These are phyloP conservation scores for Amazona vittata DNA, from an alignment of 2,113 vertebrate species.

Conservation along the genomic window DNA sequence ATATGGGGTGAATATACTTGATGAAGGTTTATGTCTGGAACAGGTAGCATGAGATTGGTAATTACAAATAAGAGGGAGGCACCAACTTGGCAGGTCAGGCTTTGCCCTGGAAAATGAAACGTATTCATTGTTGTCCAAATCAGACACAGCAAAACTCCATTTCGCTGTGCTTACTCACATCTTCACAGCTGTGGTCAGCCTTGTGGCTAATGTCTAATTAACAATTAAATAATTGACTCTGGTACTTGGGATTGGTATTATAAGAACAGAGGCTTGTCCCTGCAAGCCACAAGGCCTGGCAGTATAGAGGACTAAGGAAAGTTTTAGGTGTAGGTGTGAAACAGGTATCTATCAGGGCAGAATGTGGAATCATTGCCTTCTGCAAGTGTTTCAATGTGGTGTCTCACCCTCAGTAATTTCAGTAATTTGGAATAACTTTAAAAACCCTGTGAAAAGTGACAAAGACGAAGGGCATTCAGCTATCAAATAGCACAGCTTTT, in stretches of 20 bases:
- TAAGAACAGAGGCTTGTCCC: fast-evolving
- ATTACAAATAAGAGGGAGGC: background rate
- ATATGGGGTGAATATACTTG: background rate
- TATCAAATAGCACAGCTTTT: background rate
- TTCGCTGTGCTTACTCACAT: background rate
- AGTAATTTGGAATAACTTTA: background rate
- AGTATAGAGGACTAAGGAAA: background rate
- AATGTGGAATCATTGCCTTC: background rate
- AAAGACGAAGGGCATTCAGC: background rate
- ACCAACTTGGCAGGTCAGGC: background rate
- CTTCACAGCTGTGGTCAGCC: background rate
- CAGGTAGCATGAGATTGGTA: background rate
- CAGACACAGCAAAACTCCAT: background rate
- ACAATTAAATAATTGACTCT: background rate
- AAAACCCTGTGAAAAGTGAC: background rate
- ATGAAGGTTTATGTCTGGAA: background rate
- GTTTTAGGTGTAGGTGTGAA: background rate
- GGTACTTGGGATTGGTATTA: background rate
- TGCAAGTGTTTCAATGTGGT: background rate
- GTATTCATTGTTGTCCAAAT: background rate
- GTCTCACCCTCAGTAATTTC: background rate
- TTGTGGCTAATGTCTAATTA: background rate
- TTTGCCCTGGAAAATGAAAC: background rate
- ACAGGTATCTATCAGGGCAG: constrained; percentile 3
- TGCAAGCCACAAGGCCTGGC: background rate